Conservation (phyloP, 64 coral and sea anemone genomes). For the Montipora cactus region DNA sequence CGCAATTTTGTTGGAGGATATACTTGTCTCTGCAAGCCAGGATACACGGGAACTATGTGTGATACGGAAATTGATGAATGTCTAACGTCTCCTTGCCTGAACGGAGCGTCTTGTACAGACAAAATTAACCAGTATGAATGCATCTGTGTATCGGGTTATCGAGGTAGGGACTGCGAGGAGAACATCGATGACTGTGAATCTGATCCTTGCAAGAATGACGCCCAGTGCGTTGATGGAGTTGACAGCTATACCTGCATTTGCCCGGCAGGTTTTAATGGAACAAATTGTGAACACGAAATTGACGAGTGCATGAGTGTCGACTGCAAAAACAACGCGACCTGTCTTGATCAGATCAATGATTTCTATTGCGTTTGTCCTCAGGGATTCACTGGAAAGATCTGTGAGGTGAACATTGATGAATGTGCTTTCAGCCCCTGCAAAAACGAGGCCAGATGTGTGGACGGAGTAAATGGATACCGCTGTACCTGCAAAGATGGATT, state of each 20-base stretch:
- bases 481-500: constrained; percentile 17
- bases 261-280: constrained; percentile 47
- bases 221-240: constrained; percentile 20
- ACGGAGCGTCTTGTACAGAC: constrained; percentile 23
- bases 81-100: background rate
- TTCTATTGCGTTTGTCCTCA: constrained; percentile 11
- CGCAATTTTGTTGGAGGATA: background rate
- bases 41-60: background rate
- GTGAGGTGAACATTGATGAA: constrained; percentile 42
- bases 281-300: constrained; percentile 65
- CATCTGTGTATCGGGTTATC: constrained; percentile 42
- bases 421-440: constrained; percentile 20
- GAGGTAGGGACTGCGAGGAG: constrained; percentile 51
- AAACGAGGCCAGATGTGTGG: constrained; percentile 13
- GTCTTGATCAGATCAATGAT: background rate
- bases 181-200: constrained; percentile 42
- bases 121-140: constrained; percentile 56
- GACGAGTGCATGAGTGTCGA: constrained; percentile 19
- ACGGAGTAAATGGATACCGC: background rate
- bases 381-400: constrained; percentile 35
- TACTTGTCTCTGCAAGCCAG: background rate
- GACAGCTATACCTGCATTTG: constrained; percentile 18
- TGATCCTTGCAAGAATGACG: constrained; percentile 44
- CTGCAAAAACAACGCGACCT: constrained; percentile 47
- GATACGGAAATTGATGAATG: constrained; percentile 33